Evolutionary conservation across 2,888 invertebrate species (phyloP), one percentile per base, ranked within the genome.

Genomic region (Polydrusus cervinus): DNA sequence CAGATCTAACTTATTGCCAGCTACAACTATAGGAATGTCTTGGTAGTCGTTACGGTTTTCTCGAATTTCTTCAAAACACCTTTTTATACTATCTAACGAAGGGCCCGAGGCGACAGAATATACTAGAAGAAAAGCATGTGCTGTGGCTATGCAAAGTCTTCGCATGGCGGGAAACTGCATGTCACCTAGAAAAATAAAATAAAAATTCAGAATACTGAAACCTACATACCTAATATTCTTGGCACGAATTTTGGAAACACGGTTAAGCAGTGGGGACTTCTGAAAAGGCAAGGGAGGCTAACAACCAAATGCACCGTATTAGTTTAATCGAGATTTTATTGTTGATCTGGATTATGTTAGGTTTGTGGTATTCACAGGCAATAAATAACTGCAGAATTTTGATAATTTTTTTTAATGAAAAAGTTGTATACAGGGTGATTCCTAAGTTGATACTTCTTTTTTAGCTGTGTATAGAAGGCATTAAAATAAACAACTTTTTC

Each of bases 131-230:
- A 97, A 96, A 69, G 96, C 96, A 86, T 95, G 94, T 45, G 96
- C 96, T 2, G 94, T 95, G 47, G 95, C 93, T 82, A 97, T 95
- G 82, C 94, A 94, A 78, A 97, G 89, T 69, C 95, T 89, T 78
- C 96, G 89, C 96, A 97, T 97, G 72, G 96, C 96, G 9, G 97
- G 96, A 87, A 96, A 97, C 85, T 95, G 94, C 87, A 95, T 92
- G 85, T 95, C 95, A 20, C 96, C 95, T 78, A 62, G 7, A 67
- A 76, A 57, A 61, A n/a, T n/a, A 62, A 79, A 49, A 14, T 13
- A 45, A 20, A 38, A 30, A 47, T n/a, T 43, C 5, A 25, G 25
- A 25, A 5, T 25, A 25, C 25, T 25, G 25, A 25, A 25, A 25
- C 5, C 5, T 1, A 13, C 2, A n/a, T 45, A 45, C n/a, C 6